Evolutionary conservation across 2,113 vertebrate genomes (phyloP).

Genomic region (Clarias batrachus): DNA sequence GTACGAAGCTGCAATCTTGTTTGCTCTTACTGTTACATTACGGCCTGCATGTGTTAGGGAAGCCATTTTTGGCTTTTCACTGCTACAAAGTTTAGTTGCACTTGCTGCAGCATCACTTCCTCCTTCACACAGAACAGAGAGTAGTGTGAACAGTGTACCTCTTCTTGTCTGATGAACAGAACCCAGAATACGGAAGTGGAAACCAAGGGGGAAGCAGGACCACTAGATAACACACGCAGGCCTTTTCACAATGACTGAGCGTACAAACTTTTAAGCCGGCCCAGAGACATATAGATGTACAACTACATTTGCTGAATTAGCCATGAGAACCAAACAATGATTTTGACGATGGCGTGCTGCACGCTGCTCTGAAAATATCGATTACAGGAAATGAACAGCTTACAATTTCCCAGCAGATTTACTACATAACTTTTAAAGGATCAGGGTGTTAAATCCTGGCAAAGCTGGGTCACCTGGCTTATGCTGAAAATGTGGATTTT

Average conservation of each 20-base stretch:
- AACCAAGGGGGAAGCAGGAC: slow-evolving; percentile 69
- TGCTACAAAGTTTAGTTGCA: slow-evolving; percentile 9
- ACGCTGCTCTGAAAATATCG: not conserved
- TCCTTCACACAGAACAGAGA: slow-evolving; percentile 41
- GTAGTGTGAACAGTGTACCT: slow-evolving; percentile 19
- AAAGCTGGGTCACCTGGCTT: not conserved
- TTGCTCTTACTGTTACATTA: not conserved
- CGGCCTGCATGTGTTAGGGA: not conserved
- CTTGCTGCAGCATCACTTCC: slow-evolving; percentile 38
- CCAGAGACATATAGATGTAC: slow-evolving; percentile 42
- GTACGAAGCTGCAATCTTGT: not conserved
- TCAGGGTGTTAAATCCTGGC: not conserved
- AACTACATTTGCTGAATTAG: slow-evolving; percentile 9
- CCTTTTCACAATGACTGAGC: slow-evolving; percentile 45
- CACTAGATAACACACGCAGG: slow-evolving; percentile 67
- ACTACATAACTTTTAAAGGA: not conserved
- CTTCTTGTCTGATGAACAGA: slow-evolving; percentile 51
- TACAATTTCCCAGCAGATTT: not conserved
- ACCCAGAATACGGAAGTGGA: slow-evolving; percentile 74
- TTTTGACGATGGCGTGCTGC: not conserved
- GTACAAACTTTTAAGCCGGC: not conserved
- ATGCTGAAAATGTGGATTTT: not conserved
- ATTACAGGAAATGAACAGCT: not conserved
- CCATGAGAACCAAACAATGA: slow-evolving; percentile 2
- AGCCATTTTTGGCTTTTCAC: slow-evolving; percentile 1